phyloP scores from a whole-genome alignment of 2,113 vertebrate species.

The Microtus richardsoni region DNA sequence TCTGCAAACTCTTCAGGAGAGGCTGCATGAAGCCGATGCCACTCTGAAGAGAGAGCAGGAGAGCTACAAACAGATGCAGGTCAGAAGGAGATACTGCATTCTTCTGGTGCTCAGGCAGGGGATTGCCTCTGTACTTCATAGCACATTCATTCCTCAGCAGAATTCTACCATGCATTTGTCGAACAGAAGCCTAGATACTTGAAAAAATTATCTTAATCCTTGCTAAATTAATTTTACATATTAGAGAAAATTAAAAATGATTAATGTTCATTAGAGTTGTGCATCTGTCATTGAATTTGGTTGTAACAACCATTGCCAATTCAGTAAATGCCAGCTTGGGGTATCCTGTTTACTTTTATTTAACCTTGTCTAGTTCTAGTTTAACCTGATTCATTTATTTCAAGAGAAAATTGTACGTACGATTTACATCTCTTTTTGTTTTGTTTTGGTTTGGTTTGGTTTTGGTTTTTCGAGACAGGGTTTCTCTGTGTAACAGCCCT shows the following conservation, averaged over 20 bases:
- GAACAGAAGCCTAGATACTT: conserved; percentile 7
- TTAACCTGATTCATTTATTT: conserved; percentile 34
- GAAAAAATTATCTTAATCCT: conserved; percentile 45
- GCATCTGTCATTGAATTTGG: background rate
- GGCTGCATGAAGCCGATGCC: conserved; percentile 92
- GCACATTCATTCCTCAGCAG: background rate
- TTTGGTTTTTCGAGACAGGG: background rate
- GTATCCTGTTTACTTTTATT: conserved; percentile 23
- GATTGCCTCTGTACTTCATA: background rate
- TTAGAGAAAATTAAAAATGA: conserved; percentile 17
- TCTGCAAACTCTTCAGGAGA: conserved; percentile 94
- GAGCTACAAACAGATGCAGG: conserved; percentile 96
- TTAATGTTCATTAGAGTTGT: background rate
- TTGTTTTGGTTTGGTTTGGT: background rate
- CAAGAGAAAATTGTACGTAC: background rate
- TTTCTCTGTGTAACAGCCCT: background rate
- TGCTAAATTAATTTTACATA: background rate
- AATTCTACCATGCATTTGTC: background rate
- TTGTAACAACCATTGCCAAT: background rate
- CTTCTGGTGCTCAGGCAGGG: background rate
- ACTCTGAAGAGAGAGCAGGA: conserved; percentile 93
- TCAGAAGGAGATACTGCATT: conserved; percentile 73
- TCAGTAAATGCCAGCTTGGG: conserved; percentile 28
- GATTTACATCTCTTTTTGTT: background rate
- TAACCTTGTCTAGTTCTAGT: conserved; percentile 36